These are phyloP conservation scores for Cyprinus carpio DNA, from an alignment of 2,113 vertebrate genomes.

Conservation along the genomic window DNA sequence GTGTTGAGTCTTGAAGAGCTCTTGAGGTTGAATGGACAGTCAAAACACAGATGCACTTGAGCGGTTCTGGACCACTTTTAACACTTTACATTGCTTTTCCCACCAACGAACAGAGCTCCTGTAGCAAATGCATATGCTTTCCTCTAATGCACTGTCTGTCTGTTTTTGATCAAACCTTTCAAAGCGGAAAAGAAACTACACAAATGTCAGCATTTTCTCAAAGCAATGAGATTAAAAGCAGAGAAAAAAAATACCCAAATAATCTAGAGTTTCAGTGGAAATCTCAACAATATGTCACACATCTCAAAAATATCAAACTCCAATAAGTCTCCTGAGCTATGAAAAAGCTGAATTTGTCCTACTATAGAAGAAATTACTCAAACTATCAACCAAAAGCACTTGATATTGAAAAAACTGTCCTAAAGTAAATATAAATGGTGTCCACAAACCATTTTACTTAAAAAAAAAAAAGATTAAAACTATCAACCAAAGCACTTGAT, in stretches of 20 bases:
- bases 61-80: slow-evolving; percentile 53
- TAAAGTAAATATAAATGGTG: too few relatives aligned
- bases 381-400: background rate
- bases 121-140: background rate
- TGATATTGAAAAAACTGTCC: too few relatives aligned
- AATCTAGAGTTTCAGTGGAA: background rate
- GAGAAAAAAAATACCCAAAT: background rate
- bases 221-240: background rate
- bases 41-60: slow-evolving; percentile 74
- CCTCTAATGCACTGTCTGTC: background rate
- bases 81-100: background rate
- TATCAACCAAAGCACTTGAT: background rate
- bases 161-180: background rate
- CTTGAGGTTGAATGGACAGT: slow-evolving; percentile 65
- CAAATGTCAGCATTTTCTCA: background rate
- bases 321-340: background rate
- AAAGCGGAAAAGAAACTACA: background rate
- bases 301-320: background rate
- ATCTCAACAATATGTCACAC: background rate
- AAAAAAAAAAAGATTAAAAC: background rate
- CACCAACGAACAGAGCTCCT: background rate
- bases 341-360: background rate
- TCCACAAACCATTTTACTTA: too few relatives aligned
- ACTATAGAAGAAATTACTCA: background rate
- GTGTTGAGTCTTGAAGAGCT: slow-evolving; percentile 60